These are phyloP conservation scores for Catocala sponsa DNA, from an alignment of 2,888 invertebrate genomes.

Conservation along the genomic window DNA sequence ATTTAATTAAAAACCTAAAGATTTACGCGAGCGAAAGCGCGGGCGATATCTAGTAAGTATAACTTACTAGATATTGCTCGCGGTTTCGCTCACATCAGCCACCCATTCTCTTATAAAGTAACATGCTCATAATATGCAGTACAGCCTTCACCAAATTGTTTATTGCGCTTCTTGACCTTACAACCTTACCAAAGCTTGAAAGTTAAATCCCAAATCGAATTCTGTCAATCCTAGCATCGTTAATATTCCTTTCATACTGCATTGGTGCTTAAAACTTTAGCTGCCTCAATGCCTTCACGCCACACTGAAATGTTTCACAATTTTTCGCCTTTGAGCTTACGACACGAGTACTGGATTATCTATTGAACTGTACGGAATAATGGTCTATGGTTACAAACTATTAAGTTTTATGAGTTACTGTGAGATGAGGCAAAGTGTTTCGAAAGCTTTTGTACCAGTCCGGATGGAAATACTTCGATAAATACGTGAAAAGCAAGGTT, in stretches of 20 bases:
- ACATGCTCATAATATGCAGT: too few relatives aligned
- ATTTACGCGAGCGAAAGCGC: too few relatives aligned
- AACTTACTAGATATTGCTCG: too few relatives aligned
- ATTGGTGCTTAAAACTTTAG: background rate
- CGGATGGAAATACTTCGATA: too few relatives aligned
- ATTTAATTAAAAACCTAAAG: too few relatives aligned
- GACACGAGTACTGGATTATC: background rate
- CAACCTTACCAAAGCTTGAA: conserved; percentile 8
- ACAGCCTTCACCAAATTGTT: background rate
- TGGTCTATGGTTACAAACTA: conserved; percentile 7
- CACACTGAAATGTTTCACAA: background rate
- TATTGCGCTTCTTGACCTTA: conserved; percentile 7
- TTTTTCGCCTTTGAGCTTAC: conserved; percentile 1
- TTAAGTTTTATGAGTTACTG: conserved; percentile 9
- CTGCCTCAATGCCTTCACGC: background rate
- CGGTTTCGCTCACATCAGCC: too few relatives aligned
- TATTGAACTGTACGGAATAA: conserved; percentile 2
- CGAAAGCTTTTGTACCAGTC: background rate
- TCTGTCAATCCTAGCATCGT: conserved; percentile 22
- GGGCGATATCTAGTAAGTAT: too few relatives aligned
- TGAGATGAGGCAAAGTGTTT: conserved; percentile 3
- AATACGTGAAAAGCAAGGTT: too few relatives aligned
- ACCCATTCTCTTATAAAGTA: too few relatives aligned
- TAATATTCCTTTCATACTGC: conserved; percentile 23
- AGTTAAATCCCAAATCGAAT: conserved; percentile 17